Conservation (phyloP, 2,888 invertebrate species). For the Andrena minutula region DNA sequence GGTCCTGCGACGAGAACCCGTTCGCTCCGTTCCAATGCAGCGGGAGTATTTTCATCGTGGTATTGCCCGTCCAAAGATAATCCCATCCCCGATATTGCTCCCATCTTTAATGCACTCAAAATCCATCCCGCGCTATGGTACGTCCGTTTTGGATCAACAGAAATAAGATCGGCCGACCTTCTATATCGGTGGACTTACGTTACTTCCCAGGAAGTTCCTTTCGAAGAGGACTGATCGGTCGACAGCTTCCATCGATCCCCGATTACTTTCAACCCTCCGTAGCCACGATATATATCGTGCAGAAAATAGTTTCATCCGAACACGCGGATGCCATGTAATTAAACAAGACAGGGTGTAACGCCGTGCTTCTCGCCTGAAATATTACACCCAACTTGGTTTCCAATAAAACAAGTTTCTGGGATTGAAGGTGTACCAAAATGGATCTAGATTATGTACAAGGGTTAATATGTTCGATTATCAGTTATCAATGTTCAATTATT, state of each 20-base stretch:
- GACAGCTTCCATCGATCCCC: conserved; percentile 19
- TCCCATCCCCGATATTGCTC: conserved; percentile 70
- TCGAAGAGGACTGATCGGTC: conserved; percentile 31
- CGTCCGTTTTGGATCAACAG: conserved; percentile 37
- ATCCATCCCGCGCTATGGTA: conserved; percentile 57
- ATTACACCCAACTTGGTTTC: not conserved
- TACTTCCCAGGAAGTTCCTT: conserved; percentile 29
- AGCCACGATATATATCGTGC: not conserved
- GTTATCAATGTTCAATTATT: too few species aligned
- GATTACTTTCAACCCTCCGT: conserved; percentile 18
- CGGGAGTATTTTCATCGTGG: conserved; percentile 67
- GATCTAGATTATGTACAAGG: too few species aligned
- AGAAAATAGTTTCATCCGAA: conserved; percentile 22
- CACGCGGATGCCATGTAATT: conserved; percentile 5
- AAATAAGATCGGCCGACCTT: conserved; percentile 43
- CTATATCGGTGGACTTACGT: conserved; percentile 15
- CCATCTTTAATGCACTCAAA: conserved; percentile 71
- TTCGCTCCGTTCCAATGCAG: conserved; percentile 54
- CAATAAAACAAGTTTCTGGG: not conserved
- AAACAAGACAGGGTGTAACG: conserved; percentile 5
- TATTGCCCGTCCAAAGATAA: conserved; percentile 67
- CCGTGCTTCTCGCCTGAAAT: conserved; percentile 16
- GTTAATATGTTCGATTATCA: too few species aligned
- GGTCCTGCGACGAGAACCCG: conserved; percentile 55
- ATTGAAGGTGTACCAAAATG: not conserved